Evolutionary conservation across 2,113 vertebrate species (phyloP).

Genomic region (Phalacrocorax carbo): DNA sequence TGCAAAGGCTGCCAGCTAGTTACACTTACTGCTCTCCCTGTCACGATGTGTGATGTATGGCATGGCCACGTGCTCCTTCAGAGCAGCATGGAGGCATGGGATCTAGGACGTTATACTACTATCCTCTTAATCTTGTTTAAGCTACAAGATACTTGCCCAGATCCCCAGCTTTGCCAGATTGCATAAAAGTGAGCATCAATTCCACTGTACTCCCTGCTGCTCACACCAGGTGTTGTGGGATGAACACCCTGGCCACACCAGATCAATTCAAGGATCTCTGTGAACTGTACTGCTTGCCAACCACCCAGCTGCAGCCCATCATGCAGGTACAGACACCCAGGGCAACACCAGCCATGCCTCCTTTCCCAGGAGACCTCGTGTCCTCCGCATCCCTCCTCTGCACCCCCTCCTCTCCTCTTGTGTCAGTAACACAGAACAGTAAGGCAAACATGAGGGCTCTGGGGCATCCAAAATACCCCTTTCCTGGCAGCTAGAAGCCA

Average conservation of each 20-base stretch:
- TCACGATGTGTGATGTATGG: rapidly evolving
- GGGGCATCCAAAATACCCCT: background rate
- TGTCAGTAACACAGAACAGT: background rate
- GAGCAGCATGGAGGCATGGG: background rate
- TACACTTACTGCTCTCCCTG: background rate
- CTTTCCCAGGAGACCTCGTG: background rate
- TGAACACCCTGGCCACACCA: background rate
- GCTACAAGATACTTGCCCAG: background rate
- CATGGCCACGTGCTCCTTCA: background rate
- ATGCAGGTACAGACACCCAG: background rate
- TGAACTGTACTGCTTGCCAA: background rate
- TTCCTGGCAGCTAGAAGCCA: background rate
- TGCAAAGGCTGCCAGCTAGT: background rate
- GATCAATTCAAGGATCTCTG: background rate
- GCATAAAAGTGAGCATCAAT: background rate
- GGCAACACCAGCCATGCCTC: background rate
- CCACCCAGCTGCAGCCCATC: background rate
- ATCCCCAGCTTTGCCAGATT: background rate
- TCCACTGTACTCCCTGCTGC: background rate
- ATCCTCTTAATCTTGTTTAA: background rate
- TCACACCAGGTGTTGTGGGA: background rate
- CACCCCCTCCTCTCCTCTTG: background rate
- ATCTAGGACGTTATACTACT: background rate
- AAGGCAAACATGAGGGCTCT: background rate
- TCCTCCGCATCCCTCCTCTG: background rate